Percentiles rank a stretch among this genome's conserved stretches.
Evolutionary conservation across 2,888 invertebrate genomes (phyloP).

Genomic region (Caenorhabditis sp.): DNA sequence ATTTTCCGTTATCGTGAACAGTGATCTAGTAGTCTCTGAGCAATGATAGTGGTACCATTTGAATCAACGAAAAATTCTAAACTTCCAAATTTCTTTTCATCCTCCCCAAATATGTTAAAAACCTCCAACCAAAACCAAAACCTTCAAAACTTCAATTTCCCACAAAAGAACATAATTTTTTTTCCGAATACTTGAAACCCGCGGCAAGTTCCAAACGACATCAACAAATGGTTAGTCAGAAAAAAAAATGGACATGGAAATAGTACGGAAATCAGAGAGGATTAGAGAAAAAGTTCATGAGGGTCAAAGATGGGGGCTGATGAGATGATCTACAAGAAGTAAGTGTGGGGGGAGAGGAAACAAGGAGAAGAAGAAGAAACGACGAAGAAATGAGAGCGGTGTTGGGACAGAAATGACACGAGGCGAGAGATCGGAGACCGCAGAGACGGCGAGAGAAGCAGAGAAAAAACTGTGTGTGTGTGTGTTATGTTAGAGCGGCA

Average conservation of each 20-base stretch:
- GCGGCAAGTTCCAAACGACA: constrained; percentile 40
- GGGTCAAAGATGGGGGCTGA: not conserved
- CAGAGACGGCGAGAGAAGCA: not conserved
- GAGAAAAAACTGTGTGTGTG: constrained; percentile 16
- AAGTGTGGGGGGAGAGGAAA: not conserved
- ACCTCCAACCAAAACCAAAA: not conserved
- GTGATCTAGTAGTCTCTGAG: too few species aligned
- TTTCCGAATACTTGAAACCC: constrained; percentile 57
- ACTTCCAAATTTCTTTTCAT: too few species aligned
- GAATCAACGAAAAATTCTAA: too few species aligned
- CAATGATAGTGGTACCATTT: not conserved
- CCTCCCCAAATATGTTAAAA: too few species aligned
- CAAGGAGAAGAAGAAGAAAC: not conserved
- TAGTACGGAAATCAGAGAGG: not conserved
- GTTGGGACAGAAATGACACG: not conserved
- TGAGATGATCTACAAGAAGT: not conserved
- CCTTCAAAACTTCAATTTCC: not conserved
- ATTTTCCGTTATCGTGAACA: too few species aligned
- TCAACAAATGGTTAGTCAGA: constrained; percentile 13
- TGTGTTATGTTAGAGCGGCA: not conserved
- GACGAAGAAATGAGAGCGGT: constrained; percentile 1
- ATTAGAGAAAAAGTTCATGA: not conserved
- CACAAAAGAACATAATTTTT: not conserved
- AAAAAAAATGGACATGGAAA: constrained; percentile 4
- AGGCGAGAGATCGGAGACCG: not conserved